Percentiles rank a stretch among this genome's conserved stretches.
These are phyloP conservation scores for Synergus laeviventris DNA, from an alignment of 2,888 invertebrate species.

Conservation along the genomic window DNA sequence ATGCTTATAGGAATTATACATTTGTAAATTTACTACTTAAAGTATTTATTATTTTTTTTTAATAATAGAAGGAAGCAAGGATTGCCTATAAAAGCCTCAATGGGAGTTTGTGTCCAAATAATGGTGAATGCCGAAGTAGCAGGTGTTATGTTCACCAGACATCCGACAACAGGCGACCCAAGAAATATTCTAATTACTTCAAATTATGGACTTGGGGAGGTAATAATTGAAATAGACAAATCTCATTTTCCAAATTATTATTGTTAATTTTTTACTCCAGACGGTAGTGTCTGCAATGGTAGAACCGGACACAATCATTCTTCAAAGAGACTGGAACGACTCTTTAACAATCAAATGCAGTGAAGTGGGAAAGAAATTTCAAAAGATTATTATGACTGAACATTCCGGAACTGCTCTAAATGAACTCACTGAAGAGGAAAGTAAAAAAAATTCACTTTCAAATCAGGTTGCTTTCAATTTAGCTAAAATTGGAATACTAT, in stretches of 20 bases:
- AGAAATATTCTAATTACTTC: constrained; percentile 84
- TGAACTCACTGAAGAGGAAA: constrained; percentile 75
- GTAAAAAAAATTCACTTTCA: constrained; percentile 78
- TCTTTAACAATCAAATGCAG: constrained; percentile 76
- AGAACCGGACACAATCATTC: constrained; percentile 85
- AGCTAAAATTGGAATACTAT: constrained; percentile 78
- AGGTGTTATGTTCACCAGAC: constrained; percentile 89
- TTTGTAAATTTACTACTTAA: neutral
- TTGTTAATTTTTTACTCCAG: constrained; percentile 74
- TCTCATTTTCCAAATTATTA: constrained; percentile 3
- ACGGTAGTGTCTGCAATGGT: constrained; percentile 87
- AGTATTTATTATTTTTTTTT: neutral
- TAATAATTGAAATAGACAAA: constrained; percentile 66
- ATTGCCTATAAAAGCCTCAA: constrained; percentile 81
- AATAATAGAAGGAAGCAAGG: constrained; percentile 82
- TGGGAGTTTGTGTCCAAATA: constrained; percentile 89
- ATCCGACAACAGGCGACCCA: constrained; percentile 86
- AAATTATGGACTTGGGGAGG: constrained; percentile 91
- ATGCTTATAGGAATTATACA: neutral
- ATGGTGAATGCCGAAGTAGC: constrained; percentile 84
- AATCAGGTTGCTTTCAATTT: constrained; percentile 79
- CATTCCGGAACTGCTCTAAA: constrained; percentile 75
- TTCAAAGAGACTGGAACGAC: constrained; percentile 78
- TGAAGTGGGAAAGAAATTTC: constrained; percentile 79
- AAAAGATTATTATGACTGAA: constrained; percentile 76